phyloP scores from a whole-genome alignment of 2,113 vertebrate species.

The Seriola quinqueradiata region DNA sequence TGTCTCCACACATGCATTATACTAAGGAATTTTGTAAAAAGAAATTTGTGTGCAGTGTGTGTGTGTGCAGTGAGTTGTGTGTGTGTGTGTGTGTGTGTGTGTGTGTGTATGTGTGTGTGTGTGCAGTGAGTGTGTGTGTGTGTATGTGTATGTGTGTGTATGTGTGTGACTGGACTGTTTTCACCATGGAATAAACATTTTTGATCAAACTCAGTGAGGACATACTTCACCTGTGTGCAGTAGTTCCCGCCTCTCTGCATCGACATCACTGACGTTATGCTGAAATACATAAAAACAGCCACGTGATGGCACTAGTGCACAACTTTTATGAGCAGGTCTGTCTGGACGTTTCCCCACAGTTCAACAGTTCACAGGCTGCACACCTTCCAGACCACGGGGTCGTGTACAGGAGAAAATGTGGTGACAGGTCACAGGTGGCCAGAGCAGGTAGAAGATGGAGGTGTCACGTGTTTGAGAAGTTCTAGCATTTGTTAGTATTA shows the following conservation, averaged over 20 bases:
- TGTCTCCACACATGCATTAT: slow-evolving; percentile 68
- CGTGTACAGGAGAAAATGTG: not conserved
- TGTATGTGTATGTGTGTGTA: slow-evolving; percentile 24
- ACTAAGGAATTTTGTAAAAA: slow-evolving; percentile 68
- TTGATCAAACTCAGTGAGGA: slow-evolving; percentile 55
- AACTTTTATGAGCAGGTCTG: not conserved
- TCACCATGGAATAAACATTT: slow-evolving; percentile 75
- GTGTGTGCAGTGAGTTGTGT: slow-evolving; percentile 13
- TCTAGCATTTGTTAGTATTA: not conserved
- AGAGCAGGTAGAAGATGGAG: not conserved
- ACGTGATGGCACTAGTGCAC: slow-evolving; percentile 61
- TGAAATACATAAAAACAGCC: not conserved
- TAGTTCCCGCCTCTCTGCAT: too few relatives aligned
- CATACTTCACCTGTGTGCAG: not conserved
- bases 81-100: slow-evolving; percentile 12
- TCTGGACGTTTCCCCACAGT: not conserved
- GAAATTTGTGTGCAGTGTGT: slow-evolving; percentile 38
- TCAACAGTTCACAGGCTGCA: slow-evolving; percentile 7
- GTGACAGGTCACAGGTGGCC: not conserved
- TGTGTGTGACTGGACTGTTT: slow-evolving; percentile 63
- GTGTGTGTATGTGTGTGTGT: slow-evolving; percentile 23
- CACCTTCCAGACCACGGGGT: not conserved
- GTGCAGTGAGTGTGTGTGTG: slow-evolving; percentile 23
- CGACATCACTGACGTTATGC: not conserved
- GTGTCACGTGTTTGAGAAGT: not conserved